Base-by-base conservation (phyloP, 92 coral and sea anemone genomes). In the Scolanthus callimorphus region DNA sequence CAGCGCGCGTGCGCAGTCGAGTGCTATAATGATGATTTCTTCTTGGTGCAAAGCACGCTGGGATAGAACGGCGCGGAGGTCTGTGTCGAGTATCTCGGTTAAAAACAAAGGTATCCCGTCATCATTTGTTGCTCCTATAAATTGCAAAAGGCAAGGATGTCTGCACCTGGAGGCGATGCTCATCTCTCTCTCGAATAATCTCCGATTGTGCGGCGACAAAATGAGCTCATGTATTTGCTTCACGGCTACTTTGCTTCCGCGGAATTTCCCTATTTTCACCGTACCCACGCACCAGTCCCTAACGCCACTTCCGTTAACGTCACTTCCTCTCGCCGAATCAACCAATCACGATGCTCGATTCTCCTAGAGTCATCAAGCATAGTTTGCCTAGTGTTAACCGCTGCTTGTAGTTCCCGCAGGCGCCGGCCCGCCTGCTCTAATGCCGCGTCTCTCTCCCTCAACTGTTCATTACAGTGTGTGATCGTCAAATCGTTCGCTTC, bases 311-410 rank as follows among this genome's bases (percentile, higher is more conserved):
- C 96, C 13, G 78, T 66, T 47, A 81, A 31, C 15, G 65, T 58
- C 21, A 92, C 96, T 50, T 92, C 98, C 29, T 92, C 98, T 21
- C 98, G 76, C 27, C 86, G 66, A 29, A 92, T 75, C 15, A 85
- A 80, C 98, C 98, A 92, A 62, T 91, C 96, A 58, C 97, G 97
- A 41, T 96, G 97, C 56, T 91, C 96, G n/a, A 91, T 73, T 1
- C 96, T 83, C 24, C 89, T 77, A 47, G 79, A 76, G 46, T 91
- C 97, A 56, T 90, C 89, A 31, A 83, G 65, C 29, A 85, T 57
- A 29, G 77, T 84, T 31, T 91, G 91, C 26, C 91, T 84, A 8
- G 55, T 74, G 27, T 79, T 39, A 0, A 82, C 83, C 12, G 86
- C 78, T 43, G 83, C 65, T 31, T 72, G 86, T 27, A 78, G 21